phyloP scores from a whole-genome alignment of 2,113 vertebrate species.

The Cinclus mexicanus region DNA sequence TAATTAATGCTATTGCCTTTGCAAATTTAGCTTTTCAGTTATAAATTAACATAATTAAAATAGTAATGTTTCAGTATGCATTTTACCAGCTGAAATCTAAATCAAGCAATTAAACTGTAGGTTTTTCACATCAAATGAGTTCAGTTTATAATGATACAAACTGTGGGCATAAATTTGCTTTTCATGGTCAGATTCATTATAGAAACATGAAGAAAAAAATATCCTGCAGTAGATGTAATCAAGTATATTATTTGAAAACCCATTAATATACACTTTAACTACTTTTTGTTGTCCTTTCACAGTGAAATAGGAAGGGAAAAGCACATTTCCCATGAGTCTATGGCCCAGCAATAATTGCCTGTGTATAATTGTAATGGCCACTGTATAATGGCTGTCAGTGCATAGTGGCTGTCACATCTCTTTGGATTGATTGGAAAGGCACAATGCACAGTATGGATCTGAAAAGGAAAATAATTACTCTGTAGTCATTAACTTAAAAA shows the following conservation, averaged over 20 bases:
- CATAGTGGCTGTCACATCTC: not conserved
- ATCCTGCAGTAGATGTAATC: conserved; percentile 55
- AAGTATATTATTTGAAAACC: conserved; percentile 63
- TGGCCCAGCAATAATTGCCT: not conserved
- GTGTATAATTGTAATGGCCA: not conserved
- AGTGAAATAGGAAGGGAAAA: not conserved
- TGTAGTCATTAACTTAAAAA: not conserved
- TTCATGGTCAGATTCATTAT: conserved; percentile 67
- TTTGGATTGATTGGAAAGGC: not conserved
- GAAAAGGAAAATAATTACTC: not conserved
- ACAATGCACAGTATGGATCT: not conserved
- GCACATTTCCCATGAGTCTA: not conserved
- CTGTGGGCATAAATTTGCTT: conserved; percentile 69
- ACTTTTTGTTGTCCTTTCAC: not conserved
- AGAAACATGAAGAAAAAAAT: conserved; percentile 65
- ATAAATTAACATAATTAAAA: conserved; percentile 85
- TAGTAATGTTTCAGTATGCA: conserved; percentile 74
- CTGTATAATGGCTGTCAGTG: not conserved
- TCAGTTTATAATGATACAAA: conserved; percentile 65
- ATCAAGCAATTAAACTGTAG: conserved; percentile 81
- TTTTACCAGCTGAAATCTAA: conserved; percentile 78
- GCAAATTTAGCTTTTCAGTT: conserved; percentile 80
- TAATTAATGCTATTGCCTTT: conserved; percentile 85
- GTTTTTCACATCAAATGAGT: conserved; percentile 73
- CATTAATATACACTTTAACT: conserved; percentile 30